Evolutionary conservation across 2,797 vertebrate genomes (phyloP).

Genomic region (Cynopterus sphinx): DNA sequence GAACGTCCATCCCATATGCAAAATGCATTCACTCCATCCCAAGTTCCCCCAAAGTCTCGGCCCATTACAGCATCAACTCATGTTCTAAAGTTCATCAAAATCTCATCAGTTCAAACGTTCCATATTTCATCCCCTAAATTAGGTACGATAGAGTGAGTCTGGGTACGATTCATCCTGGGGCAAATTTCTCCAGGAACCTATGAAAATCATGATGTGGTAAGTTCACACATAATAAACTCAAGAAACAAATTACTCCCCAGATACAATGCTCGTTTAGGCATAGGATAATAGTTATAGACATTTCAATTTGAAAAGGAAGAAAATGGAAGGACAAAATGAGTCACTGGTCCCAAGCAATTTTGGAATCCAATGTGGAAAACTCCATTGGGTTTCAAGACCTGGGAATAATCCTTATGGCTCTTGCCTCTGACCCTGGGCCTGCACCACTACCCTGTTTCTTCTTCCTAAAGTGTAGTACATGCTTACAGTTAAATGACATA

Average conservation of each 20-base stretch:
- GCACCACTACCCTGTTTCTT: not conserved
- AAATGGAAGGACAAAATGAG: not conserved
- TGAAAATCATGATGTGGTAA: not conserved
- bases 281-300: not conserved
- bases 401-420: too few species aligned
- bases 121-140: not conserved
- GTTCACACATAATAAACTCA: not conserved
- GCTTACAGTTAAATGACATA: not conserved
- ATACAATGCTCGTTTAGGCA: not conserved
- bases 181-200: not conserved
- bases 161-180: not conserved
- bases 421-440: not conserved
- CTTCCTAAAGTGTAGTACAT: not conserved
- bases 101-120: not conserved
- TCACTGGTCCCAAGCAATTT: not conserved
- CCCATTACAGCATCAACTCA: not conserved
- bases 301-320: not conserved
- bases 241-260: not conserved
- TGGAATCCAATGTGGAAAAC: not conserved
- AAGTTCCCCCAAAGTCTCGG: not conserved
- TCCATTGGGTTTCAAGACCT: not conserved
- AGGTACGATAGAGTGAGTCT: not conserved
- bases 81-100: not conserved
- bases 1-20: not conserved
- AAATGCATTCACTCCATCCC: not conserved